Percentiles rank a stretch among this genome's conserved stretches.
These are phyloP conservation scores for Sphaerophoria rueppellii DNA, from an alignment of 2,888 invertebrate genomes.

Conservation along the genomic window DNA sequence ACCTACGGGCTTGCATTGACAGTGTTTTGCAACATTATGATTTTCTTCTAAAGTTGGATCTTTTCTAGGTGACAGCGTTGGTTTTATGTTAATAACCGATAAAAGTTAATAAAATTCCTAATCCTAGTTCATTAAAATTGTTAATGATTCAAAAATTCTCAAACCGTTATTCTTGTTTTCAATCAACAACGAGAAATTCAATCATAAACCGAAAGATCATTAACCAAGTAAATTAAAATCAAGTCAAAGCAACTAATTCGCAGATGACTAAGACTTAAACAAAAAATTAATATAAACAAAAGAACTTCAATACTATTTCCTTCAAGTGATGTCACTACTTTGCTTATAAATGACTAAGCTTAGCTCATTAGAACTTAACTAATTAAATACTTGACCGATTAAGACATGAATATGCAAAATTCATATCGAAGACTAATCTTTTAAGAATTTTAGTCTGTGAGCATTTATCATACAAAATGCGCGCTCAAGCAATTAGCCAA, in stretches of 20 bases:
- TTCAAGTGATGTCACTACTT: conserved; percentile 36
- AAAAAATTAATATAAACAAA: conserved; percentile 18
- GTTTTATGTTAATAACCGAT: no score
- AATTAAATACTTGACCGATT: conserved; percentile 1
- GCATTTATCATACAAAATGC: conserved; percentile 32
- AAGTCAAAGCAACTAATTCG: background rate
- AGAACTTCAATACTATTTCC: conserved; percentile 5
- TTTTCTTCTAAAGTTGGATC: no score
- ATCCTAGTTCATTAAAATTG: background rate
- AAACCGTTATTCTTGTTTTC: conserved; percentile 6
- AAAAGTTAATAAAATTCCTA: background rate
- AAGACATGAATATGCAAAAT: conserved; percentile 22
- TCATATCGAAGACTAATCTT: background rate
- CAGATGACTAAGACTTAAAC: background rate
- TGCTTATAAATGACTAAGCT: background rate
- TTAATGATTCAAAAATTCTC: background rate
- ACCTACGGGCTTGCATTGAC: no score
- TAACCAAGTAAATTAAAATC: background rate
- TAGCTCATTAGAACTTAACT: background rate
- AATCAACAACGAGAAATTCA: conserved; percentile 14
- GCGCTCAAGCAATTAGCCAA: conserved; percentile 41
- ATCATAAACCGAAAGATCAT: background rate
- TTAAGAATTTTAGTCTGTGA: conserved; percentile 3
- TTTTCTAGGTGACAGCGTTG: no score
- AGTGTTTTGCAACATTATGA: no score